Conservation (phyloP, 2,113 vertebrate genomes). For the Trichomycterus rosablanca region DNA sequence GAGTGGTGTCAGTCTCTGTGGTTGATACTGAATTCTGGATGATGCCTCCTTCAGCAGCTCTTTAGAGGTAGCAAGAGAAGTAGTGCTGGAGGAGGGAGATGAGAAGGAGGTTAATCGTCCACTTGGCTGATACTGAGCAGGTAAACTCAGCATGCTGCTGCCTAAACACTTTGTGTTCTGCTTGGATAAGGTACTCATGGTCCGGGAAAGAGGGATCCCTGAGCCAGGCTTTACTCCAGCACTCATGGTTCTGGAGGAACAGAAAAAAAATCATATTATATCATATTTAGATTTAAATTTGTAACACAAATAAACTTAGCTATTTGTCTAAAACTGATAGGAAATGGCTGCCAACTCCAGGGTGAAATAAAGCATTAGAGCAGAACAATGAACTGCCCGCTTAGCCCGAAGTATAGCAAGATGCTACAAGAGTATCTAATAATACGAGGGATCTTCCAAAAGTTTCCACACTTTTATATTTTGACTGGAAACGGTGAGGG, state of each 20-base stretch:
- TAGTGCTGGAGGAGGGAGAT: conserved; percentile 42
- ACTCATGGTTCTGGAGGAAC: conserved; percentile 52
- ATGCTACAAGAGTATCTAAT: no score
- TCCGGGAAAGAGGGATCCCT: conserved; percentile 54
- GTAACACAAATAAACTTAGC: no score
- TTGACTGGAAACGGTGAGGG: no score
- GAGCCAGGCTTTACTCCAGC: conserved; percentile 54
- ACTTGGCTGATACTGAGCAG: conserved; percentile 34
- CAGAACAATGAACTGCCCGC: no score
- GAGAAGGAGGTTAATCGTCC: conserved; percentile 25
- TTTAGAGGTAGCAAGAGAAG: conserved; percentile 34
- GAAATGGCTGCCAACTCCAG: no score
- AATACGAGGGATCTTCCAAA: no score
- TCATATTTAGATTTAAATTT: no score
- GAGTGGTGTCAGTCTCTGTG: conserved; percentile 40
- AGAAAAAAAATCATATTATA: conserved; percentile 22
- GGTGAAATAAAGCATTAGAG: no score
- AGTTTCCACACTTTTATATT: no score
- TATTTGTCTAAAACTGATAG: no score
- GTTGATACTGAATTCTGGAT: conserved; percentile 55
- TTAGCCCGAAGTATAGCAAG: no score
- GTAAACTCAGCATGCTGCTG: conserved; percentile 31
- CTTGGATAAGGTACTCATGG: conserved; percentile 50
- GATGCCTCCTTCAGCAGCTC: conserved; percentile 51
- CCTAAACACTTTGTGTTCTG: conserved; percentile 50